phyloP scores from a whole-genome alignment of 37 sponge, comb jelly and placozoan species.

The Lycopodina hypogea region DNA sequence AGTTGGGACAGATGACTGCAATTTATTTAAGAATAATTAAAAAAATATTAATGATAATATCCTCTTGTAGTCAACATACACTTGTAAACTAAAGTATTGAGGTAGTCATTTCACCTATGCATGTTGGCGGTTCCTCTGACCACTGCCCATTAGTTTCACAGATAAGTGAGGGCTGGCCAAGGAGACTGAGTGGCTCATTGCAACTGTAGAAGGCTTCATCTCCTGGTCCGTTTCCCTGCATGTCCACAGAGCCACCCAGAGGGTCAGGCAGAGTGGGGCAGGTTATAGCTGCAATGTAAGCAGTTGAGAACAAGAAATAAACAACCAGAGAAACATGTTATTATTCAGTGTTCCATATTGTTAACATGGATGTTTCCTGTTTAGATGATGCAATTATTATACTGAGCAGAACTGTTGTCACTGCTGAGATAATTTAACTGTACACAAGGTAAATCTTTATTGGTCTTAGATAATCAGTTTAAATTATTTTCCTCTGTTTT shows the following conservation, averaged over 20 bases:
- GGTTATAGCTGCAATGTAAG: slow-evolving; percentile 1
- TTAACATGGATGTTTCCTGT: not conserved
- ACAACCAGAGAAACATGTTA: not conserved
- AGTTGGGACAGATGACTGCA: slow-evolving; percentile 14
- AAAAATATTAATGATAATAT: not conserved
- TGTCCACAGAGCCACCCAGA: slow-evolving; percentile 10
- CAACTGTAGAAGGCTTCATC: slow-evolving; percentile 32
- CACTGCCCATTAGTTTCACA: slow-evolving; percentile 47
- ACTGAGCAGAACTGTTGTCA: too few species aligned
- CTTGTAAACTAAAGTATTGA: not conserved
- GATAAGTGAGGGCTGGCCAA: slow-evolving; percentile 13
- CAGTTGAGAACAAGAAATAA: not conserved
- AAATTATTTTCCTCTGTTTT: too few species aligned
- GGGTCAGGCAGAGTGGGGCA: slow-evolving; percentile 36
- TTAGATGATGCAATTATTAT: too few species aligned
- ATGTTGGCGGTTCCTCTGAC: slow-evolving; percentile 38
- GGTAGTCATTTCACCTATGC: slow-evolving; percentile 16
- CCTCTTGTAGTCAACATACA: not conserved
- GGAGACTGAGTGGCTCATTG: slow-evolving; percentile 22
- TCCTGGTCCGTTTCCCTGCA: not conserved
- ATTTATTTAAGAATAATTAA: not conserved
- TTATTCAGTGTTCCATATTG: not conserved
- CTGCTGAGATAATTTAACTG: too few species aligned
- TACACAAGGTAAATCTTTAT: too few species aligned
- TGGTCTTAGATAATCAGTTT: too few species aligned